phyloP scores from a whole-genome alignment of 2,888 invertebrate species.

The Cacoxenus indagator region DNA sequence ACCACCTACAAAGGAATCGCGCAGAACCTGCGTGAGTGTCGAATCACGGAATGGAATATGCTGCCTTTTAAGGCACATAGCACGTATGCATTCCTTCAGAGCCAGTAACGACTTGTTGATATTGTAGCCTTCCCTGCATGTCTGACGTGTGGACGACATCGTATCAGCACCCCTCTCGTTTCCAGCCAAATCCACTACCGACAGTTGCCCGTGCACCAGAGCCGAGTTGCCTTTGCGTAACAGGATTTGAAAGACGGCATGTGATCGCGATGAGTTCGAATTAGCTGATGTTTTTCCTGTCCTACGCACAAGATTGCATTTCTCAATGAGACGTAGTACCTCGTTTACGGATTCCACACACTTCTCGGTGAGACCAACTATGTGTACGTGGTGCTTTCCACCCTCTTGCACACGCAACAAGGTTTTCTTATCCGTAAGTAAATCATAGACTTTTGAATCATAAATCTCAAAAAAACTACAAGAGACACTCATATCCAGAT shows the following conservation, averaged over 20 bases:
- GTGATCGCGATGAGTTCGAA: conserved; percentile 97
- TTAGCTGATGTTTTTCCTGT: conserved; percentile 98
- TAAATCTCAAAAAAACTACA: conserved; percentile 99
- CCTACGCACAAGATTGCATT: conserved; percentile 90
- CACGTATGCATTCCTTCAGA: conserved; percentile 97
- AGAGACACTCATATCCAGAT: conserved; percentile 86
- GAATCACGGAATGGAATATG: conserved; percentile 98
- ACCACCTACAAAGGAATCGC: conserved; percentile 96
- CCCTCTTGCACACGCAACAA: conserved; percentile 95
- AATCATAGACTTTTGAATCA: conserved; percentile 87
- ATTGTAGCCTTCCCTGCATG: conserved; percentile 75
- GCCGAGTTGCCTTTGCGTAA: conserved; percentile 81
- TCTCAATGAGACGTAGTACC: conserved; percentile 90
- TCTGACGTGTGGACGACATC: conserved; percentile 93
- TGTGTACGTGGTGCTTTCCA: conserved; percentile 96
- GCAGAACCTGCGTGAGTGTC: conserved; percentile 94
- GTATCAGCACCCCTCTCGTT: conserved; percentile 99
- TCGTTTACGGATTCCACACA: conserved; percentile 90
- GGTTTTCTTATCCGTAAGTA: conserved; percentile 88
- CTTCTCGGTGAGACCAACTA: conserved; percentile 94
- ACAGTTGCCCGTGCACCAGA: conserved; percentile 96
- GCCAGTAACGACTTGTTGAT: conserved; percentile 84
- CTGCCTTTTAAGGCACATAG: conserved; percentile 92
- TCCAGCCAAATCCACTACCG: conserved; percentile 96
- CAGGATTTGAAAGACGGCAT: conserved; percentile 98